phyloP scores from a whole-genome alignment of 2,113 vertebrate genomes.

The Ondatra zibethicus region DNA sequence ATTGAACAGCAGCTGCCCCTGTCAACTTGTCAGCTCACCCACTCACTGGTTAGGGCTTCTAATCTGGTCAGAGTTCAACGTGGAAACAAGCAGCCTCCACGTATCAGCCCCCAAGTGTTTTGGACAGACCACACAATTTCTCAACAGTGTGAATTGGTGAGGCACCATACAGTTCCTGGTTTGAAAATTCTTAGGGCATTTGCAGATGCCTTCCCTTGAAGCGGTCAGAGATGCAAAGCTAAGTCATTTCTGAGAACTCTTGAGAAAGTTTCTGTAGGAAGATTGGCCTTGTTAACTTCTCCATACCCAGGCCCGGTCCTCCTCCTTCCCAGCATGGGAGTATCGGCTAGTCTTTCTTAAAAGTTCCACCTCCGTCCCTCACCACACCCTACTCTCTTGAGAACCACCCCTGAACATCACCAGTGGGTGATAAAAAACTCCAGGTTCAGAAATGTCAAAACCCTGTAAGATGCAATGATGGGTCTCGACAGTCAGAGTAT shows the following conservation, averaged over 20 bases:
- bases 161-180: background rate
- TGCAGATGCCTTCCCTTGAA: too few species aligned
- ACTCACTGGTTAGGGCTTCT: background rate
- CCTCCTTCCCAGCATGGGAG: background rate
- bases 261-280: conserved; percentile 41
- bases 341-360: conserved; percentile 41
- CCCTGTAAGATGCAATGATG: background rate
- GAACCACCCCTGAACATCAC: background rate
- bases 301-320: background rate
- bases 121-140: background rate
- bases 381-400: conserved; percentile 30
- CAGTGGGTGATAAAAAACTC: background rate
- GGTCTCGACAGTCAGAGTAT: background rate
- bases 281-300: background rate
- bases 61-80: conserved; percentile 10
- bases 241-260: conserved; percentile 20
- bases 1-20: background rate
- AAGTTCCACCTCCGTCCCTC: background rate
- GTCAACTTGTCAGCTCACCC: background rate
- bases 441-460: background rate
- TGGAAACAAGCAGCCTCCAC: background rate
- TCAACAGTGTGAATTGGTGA: background rate
- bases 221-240: background rate
- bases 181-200: conserved; percentile 38
- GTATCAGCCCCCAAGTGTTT: background rate